Conservation (phyloP, 2,797 vertebrate genomes). For the Eulemur coronatus region DNA sequence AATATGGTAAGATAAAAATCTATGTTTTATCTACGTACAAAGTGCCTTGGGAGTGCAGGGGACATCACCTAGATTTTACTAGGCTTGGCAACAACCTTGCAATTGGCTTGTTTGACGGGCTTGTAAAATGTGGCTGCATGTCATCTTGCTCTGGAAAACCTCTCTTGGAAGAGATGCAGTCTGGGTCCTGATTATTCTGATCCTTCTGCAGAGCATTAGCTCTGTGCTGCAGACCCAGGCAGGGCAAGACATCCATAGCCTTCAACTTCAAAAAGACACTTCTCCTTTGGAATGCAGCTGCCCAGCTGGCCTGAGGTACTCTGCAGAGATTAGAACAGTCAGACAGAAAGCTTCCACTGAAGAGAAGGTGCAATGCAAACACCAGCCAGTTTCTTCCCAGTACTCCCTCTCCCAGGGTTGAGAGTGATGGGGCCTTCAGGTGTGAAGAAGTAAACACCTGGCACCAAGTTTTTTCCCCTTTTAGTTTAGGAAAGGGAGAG, state of each 20-base stretch:
- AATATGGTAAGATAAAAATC: not conserved
- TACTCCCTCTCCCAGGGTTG: not conserved
- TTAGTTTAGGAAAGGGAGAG: not conserved
- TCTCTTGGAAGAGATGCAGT: not conserved
- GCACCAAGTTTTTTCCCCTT: not conserved
- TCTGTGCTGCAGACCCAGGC: not conserved
- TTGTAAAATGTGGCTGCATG: not conserved
- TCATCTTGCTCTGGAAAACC: not conserved
- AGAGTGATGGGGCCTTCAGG: accelerated
- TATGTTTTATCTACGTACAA: not conserved
- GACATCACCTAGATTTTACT: not conserved
- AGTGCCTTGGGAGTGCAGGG: not conserved
- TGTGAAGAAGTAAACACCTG: not conserved
- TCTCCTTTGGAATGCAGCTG: not conserved
- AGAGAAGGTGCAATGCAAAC: not conserved
- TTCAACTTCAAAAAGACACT: not conserved
- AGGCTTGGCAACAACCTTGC: not conserved
- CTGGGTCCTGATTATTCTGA: not conserved
- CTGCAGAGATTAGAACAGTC: not conserved
- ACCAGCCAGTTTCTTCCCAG: not conserved
- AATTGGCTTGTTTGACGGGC: not conserved
- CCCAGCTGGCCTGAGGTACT: not conserved
- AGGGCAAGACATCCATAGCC: not conserved
- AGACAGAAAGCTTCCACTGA: not conserved
- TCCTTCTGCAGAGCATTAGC: not conserved